phyloP scores from a whole-genome alignment of 2,797 vertebrate genomes.

The Sebastes melanostomus region DNA sequence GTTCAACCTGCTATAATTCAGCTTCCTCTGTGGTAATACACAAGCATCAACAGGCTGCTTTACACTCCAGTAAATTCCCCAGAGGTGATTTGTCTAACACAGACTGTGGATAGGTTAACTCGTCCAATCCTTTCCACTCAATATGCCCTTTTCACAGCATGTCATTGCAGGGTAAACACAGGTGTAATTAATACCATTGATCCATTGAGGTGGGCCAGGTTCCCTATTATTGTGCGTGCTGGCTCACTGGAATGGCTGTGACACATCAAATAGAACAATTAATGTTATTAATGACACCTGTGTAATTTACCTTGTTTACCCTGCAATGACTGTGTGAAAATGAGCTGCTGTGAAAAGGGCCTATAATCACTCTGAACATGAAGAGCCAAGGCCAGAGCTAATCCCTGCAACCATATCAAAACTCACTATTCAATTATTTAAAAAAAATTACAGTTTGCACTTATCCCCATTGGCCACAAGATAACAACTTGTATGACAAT shows the following conservation, averaged over 20 bases:
- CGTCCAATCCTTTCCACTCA: conserved; percentile 31
- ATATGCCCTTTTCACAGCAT: too few relatives aligned
- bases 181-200: too few relatives aligned
- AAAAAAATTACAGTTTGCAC: neutral
- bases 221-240: too few relatives aligned
- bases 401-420: conserved; percentile 7
- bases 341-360: too few relatives aligned
- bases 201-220: too few relatives aligned
- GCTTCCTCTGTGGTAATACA: neutral
- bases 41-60: neutral
- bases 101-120: conserved; percentile 29
- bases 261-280: too few relatives aligned
- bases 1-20: neutral
- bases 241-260: too few relatives aligned
- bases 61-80: conserved; percentile 29
- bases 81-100: conserved; percentile 5
- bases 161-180: too few relatives aligned
- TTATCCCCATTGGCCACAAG: neutral
- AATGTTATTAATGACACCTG: too few relatives aligned
- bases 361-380: conserved; percentile 35
- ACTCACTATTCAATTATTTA: neutral
- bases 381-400: neutral
- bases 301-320: too few relatives aligned
- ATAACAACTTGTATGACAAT: neutral
- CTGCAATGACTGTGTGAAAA: too few relatives aligned